Evolutionary conservation across 2,888 invertebrate genomes (phyloP).

Genomic region (Xestia xanthographa): DNA sequence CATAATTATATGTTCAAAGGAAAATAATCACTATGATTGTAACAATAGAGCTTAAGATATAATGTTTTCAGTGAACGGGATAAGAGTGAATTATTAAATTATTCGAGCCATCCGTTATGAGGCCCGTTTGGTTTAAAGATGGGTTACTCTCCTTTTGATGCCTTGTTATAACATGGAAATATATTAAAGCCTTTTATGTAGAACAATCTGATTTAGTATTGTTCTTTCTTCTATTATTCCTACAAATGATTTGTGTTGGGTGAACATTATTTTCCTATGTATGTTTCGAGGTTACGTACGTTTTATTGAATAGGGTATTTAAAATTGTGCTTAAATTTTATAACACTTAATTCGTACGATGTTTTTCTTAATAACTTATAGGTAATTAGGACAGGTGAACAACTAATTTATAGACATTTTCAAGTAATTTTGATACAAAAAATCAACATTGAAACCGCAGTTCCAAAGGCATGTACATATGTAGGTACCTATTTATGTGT

Average conservation of each 20-base stretch:
- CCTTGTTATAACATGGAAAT: slow-evolving; percentile 42
- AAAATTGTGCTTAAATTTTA: not conserved
- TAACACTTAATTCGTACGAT: not conserved
- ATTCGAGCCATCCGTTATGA: slow-evolving; percentile 76
- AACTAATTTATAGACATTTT: not conserved
- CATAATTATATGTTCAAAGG: slow-evolving; percentile 61
- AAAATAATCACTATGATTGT: slow-evolving; percentile 72
- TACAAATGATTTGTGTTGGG: slow-evolving; percentile 24
- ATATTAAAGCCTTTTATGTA: slow-evolving; percentile 31
- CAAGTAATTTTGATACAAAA: too few relatives aligned
- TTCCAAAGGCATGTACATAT: too few relatives aligned
- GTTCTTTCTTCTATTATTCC: slow-evolving; percentile 36
- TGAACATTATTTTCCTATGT: slow-evolving; percentile 21
- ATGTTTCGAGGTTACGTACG: not conserved
- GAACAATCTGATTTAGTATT: slow-evolving; percentile 27
- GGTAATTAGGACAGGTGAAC: not conserved
- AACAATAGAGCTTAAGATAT: slow-evolving; percentile 72
- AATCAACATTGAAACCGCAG: too few relatives aligned
- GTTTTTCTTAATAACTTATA: not conserved
- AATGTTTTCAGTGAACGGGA: slow-evolving; percentile 70
- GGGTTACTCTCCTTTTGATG: slow-evolving; percentile 49
- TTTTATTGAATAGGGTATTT: not conserved
- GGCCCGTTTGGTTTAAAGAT: slow-evolving; percentile 71
- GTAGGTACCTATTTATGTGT: too few relatives aligned
- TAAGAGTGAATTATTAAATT: slow-evolving; percentile 82